These are phyloP conservation scores for Suncus etruscus DNA, from an alignment of 2,113 vertebrate species.

Conservation along the genomic window DNA sequence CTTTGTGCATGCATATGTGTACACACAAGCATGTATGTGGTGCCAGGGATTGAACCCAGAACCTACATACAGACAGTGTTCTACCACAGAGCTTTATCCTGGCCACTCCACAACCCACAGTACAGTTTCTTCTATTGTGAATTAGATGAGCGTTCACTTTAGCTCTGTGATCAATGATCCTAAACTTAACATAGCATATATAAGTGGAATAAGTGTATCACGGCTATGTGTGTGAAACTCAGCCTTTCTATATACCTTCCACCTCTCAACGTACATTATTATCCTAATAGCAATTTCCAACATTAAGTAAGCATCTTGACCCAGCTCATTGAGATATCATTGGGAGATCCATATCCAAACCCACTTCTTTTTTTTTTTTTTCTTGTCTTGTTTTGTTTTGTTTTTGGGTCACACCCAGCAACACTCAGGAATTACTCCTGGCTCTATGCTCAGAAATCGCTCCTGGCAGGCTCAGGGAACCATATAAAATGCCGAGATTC, in stretches of 20 bases:
- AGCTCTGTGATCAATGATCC: not conserved
- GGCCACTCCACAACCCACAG: too few relatives aligned
- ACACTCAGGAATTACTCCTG: too few relatives aligned
- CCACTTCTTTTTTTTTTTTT: not conserved
- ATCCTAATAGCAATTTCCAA: not conserved
- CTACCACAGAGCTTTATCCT: too few relatives aligned
- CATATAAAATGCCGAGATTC: too few relatives aligned
- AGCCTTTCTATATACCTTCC: not conserved
- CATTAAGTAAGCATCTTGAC: not conserved
- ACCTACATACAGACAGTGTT: too few relatives aligned
- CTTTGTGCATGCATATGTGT: too few relatives aligned
- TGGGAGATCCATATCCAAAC: conserved; percentile 20
- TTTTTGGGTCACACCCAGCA: too few relatives aligned
- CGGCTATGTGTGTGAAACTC: not conserved
- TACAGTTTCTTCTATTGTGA: conserved; percentile 34
- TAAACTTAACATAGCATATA: not conserved
- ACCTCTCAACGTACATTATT: not conserved
- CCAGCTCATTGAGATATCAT: not conserved
- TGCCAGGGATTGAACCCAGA: too few relatives aligned
- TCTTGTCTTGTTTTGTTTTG: too few relatives aligned
- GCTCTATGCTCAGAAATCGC: too few relatives aligned
- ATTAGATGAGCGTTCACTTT: conserved; percentile 4
- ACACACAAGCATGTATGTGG: too few relatives aligned
- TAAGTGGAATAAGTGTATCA: not conserved
- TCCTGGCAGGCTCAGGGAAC: too few relatives aligned